Conservation (phyloP, 2,113 vertebrate genomes). For the Antidorcas marsupialis region DNA sequence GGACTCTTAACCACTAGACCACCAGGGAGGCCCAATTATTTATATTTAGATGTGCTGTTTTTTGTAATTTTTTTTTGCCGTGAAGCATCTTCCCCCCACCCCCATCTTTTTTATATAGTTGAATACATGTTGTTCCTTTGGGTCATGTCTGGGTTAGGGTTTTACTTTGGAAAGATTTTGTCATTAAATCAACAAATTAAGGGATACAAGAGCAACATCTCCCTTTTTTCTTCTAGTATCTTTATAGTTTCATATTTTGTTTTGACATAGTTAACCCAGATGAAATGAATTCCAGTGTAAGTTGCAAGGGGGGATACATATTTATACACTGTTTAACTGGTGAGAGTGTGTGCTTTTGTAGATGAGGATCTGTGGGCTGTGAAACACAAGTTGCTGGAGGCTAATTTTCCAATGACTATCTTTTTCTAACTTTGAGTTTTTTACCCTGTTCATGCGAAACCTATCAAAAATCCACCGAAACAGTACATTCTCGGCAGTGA, state of each 20-base stretch:
- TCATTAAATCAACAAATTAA: neutral
- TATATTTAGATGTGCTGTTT: neutral
- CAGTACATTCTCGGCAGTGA: neutral
- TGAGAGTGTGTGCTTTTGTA: neutral
- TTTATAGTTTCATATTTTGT: neutral
- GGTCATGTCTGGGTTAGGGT: neutral
- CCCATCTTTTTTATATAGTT: neutral
- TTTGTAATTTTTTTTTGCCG: neutral
- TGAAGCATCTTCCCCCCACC: neutral
- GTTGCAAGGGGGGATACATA: neutral
- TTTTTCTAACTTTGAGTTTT: conserved; percentile 6
- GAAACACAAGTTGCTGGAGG: neutral
- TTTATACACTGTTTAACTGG: neutral
- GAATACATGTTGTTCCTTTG: neutral
- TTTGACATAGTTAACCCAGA: neutral
- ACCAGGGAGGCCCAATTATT: neutral
- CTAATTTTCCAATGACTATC: neutral
- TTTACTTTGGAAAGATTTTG: neutral
- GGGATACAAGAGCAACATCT: neutral
- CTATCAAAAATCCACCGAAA: neutral
- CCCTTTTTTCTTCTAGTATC: neutral
- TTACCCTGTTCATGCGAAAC: neutral
- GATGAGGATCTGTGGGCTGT: neutral
- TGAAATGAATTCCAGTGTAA: neutral
- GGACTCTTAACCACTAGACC: neutral